Base-by-base conservation (phyloP, 2,888 invertebrate species). In the Mantis religiosa region DNA sequence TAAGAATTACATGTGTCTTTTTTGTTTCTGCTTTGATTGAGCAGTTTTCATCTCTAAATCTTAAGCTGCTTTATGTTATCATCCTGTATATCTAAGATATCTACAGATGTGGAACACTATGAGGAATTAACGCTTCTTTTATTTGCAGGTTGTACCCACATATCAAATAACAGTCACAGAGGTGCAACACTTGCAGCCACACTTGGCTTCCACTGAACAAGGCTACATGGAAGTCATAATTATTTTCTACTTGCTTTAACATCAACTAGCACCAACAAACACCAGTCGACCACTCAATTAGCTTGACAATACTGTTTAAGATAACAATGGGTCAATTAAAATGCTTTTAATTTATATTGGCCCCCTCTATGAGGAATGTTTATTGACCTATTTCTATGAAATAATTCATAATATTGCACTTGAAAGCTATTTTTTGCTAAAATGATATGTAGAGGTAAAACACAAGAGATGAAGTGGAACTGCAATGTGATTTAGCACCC, bases 361-460 rank as follows among this genome's bases (percentile, higher is more conserved):
- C 54, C 54, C 54, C 85, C 85, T 85, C 47, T 85, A 54, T 85
- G 86, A 81, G 54, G 86, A 86, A 86, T 28, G 54, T 71, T 71
- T 86, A 81, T 86, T 86, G 86, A 86, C 27, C 86, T 81, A 86
- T 86, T 86, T 86, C 86, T 86, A 86, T 81, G 86, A 86, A 86
- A 86, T 86, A 86, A 54, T 86, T 81, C 86, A 28, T 28, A 86
- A 81, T 86, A 81, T 86, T 71, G 28, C 81, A 86, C 81, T 30
- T 28, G 30, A 71, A 81, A 86, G 86, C 86, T 86, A 41, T 86
- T 86, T 81, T 86, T 86, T 86, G 86, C 28, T 86, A 81, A 86
- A 71, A 28, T 28, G 7, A 81, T 85, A 27, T 85, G 41, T 85
- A 85, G 20, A n/a, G 27, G 34, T 12, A 30, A 84, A 30, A 30